phyloP scores from a whole-genome alignment of 2,888 invertebrate genomes.

The Brenthis hecate region DNA sequence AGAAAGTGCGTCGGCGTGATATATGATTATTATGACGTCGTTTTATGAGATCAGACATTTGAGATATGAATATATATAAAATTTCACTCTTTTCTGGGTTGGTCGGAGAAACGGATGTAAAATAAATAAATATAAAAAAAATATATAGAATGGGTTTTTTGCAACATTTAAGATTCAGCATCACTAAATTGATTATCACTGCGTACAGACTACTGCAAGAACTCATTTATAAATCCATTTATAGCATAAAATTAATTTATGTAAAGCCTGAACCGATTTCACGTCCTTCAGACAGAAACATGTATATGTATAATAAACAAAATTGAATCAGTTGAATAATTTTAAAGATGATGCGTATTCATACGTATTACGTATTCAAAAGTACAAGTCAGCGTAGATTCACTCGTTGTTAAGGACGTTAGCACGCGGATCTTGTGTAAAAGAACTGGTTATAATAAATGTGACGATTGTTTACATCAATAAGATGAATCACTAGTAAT shows the following conservation, averaged over 20 bases:
- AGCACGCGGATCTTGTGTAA: constrained; percentile 62
- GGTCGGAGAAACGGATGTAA: not conserved
- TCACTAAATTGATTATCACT: too few species aligned
- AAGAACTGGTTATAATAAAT: constrained; percentile 55
- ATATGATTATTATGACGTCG: constrained; percentile 20
- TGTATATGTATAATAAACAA: not conserved
- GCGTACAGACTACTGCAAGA: too few species aligned
- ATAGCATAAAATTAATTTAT: too few species aligned
- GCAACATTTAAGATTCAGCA: not conserved
- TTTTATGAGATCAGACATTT: constrained; percentile 6
- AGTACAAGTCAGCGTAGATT: not conserved
- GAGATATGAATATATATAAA: constrained; percentile 20
- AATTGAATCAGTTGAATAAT: constrained; percentile 6
- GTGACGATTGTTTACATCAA: constrained; percentile 64
- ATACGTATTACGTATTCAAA: constrained; percentile 8
- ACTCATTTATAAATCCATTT: too few species aligned
- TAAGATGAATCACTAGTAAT: constrained; percentile 70
- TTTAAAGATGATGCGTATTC: not conserved
- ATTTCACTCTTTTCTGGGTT: constrained; percentile 23
- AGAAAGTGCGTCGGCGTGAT: constrained; percentile 27
- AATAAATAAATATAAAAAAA: too few species aligned
- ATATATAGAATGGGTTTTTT: constrained; percentile 3
- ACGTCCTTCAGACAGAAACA: too few species aligned
- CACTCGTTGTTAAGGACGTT: constrained; percentile 15
- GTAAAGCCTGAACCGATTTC: too few species aligned